Base-by-base conservation (phyloP, 30 jellyfish, hydroid and myxozoan species). In the Hydra vulgaris region DNA sequence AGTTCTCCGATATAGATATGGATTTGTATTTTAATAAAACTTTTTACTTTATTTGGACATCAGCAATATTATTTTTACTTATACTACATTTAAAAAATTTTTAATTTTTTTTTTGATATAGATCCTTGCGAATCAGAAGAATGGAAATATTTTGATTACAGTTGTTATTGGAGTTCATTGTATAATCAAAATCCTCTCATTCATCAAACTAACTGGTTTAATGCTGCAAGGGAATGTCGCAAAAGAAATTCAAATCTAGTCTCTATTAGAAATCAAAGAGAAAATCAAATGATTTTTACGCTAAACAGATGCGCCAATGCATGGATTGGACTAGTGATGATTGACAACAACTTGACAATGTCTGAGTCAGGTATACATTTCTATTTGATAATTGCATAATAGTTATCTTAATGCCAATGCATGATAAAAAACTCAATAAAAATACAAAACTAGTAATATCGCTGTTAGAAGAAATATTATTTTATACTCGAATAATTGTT, bases 211-310 rank as follows among this genome's bases (percentile, higher is more conserved):
- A 71, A 21, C 27, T 71, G 79, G 79, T 71, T 71, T 71, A 21
- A 21, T 16, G 79, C 79, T 71, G 79, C 18, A 21, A 71, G 79
- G 24, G 79, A 71, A 18, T 71, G 79, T 21, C 18, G 79, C 18
- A 71, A 21, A 21, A 71, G 21, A 71, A 71, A 21, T 15, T 18
- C 79, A 16, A 27, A 71, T 27, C 79, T 71, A 15, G 79, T 71
- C 21, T 71, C 79, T 27, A 71, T 71, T 21, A 18, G 21, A 15
- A 21, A 21, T 21, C 53, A 15, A 17, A 21, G 79, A 16, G 79
- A 71, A 71, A 71, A 71, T 21, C 18, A 71, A 15, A 15, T 71
- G 53, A 27, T 71, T 21, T 27, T 16, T 71, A 71, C 17, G 21
- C 18, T 71, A 27, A 71, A 18, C 21, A 18, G 27, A 16, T 71